A percentile compares a stretch with the other conserved stretches of the same genome.
phyloP scores from a whole-genome alignment of 2,113 vertebrate species.

The Anser cygnoides region DNA sequence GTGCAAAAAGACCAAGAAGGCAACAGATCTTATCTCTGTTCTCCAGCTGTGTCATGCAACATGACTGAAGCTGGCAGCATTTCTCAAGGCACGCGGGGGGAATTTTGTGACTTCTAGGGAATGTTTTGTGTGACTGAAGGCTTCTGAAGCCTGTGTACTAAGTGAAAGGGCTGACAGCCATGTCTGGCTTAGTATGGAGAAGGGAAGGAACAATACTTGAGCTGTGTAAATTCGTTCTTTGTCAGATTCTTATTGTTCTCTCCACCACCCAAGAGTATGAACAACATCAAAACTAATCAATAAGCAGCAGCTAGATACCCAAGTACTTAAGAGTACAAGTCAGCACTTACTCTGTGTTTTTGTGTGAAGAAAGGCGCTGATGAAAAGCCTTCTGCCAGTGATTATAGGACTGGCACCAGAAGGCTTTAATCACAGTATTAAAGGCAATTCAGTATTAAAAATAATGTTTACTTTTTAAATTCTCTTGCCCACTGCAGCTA shows the following conservation, averaged over 20 bases:
- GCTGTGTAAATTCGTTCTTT: neutral
- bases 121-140: neutral
- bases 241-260: neutral
- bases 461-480: neutral
- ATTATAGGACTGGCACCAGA: neutral
- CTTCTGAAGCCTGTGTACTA: neutral
- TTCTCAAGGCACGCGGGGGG: neutral
- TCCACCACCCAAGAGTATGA: neutral
- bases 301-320: neutral
- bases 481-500: neutral
- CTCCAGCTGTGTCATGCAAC: neutral
- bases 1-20: neutral
- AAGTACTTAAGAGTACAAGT: neutral
- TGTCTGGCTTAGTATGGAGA: neutral
- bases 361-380: neutral
- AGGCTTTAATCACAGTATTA: neutral
- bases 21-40: neutral
- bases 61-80: rapidly evolving
- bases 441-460: neutral
- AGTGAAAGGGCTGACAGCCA: neutral
- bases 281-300: neutral
- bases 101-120: neutral
- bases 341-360: neutral
- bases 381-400: neutral
- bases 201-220: neutral